A percentile compares a stretch with the other conserved stretches of the same genome.
Evolutionary conservation across 2,113 vertebrate genomes (phyloP).

Genomic region (Nerophis lumbriciformis): DNA sequence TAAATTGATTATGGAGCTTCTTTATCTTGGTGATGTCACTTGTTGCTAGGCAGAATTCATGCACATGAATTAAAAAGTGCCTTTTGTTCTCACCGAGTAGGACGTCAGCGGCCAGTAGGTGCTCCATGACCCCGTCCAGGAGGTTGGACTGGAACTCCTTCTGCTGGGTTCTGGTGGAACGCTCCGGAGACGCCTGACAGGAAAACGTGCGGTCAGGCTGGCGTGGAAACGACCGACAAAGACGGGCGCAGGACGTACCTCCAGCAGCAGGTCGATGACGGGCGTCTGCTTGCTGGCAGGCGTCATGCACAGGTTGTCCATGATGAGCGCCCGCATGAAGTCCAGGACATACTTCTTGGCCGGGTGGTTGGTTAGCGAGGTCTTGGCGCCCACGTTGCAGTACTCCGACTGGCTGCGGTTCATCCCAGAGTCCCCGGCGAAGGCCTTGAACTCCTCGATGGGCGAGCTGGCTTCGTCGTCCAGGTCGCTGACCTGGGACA

Average conservation of each 20-base stretch:
- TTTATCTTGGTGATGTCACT: too few relatives aligned
- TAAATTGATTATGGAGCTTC: too few relatives aligned
- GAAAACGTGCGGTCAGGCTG: background rate
- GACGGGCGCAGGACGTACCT: conserved; percentile 67
- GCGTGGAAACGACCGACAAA: too few relatives aligned
- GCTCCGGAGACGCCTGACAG: conserved; percentile 88
- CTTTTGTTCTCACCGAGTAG: conserved; percentile 77
- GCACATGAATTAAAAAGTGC: too few relatives aligned
- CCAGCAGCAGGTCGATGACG: conserved; percentile 88
- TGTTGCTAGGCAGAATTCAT: too few relatives aligned
- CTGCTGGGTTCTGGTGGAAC: conserved; percentile 95
- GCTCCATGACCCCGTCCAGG: conserved; percentile 97
- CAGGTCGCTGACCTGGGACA: conserved; percentile 85
- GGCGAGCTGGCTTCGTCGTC: conserved; percentile 94
- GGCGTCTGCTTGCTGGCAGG: conserved; percentile 97
- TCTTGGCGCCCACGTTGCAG: conserved; percentile 95
- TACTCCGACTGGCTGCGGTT: conserved; percentile 98
- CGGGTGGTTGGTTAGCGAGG: conserved; percentile 95
- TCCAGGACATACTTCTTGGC: conserved; percentile 98
- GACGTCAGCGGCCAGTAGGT: conserved; percentile 94
- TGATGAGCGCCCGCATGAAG: conserved; percentile 96
- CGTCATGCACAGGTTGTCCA: conserved; percentile 93
- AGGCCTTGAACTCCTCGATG: conserved; percentile 94
- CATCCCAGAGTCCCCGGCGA: conserved; percentile 90
- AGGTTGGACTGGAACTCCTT: conserved; percentile 98